These are phyloP conservation scores for Junonia oenone DNA, from an alignment of 2,888 invertebrate genomes.

Conservation along the genomic window DNA sequence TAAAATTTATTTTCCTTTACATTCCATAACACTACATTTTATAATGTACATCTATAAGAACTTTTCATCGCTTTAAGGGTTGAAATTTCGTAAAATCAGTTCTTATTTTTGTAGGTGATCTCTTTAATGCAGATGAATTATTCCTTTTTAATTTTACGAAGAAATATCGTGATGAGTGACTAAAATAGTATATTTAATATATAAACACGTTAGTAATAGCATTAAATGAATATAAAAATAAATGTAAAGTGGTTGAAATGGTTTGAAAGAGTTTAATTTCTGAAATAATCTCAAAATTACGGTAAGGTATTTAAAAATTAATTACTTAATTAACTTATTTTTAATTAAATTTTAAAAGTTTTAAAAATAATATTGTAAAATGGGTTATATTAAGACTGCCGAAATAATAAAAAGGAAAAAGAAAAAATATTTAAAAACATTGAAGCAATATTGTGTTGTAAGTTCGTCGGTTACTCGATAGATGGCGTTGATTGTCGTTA, in stretches of 20 bases:
- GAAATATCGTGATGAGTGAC: too few relatives aligned
- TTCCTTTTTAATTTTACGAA: too few relatives aligned
- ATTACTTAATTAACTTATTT: background rate
- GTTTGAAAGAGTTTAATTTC: background rate
- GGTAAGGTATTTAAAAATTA: background rate
- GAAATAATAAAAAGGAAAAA: background rate
- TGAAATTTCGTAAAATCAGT: too few relatives aligned
- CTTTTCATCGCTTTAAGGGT: too few relatives aligned
- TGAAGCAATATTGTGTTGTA: background rate
- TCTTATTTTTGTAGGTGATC: too few relatives aligned
- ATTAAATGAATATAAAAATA: too few relatives aligned
- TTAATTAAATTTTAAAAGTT: background rate
- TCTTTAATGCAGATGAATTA: too few relatives aligned
- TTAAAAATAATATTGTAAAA: background rate
- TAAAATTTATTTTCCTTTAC: too few relatives aligned
- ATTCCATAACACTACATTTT: too few relatives aligned
- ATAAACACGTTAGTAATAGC: too few relatives aligned
- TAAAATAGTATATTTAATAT: too few relatives aligned
- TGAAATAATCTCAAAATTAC: background rate
- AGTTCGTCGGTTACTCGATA: background rate
- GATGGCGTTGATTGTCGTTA: background rate
- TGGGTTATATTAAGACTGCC: background rate
- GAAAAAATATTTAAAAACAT: background rate
- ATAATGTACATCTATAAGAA: too few relatives aligned
- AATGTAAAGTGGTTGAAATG: background rate